Evolutionary conservation across 1,140 invertebrate genomes (phyloP), one percentile per base, ranked within the genome.

Genomic region (Frieseomelitta varia): DNA sequence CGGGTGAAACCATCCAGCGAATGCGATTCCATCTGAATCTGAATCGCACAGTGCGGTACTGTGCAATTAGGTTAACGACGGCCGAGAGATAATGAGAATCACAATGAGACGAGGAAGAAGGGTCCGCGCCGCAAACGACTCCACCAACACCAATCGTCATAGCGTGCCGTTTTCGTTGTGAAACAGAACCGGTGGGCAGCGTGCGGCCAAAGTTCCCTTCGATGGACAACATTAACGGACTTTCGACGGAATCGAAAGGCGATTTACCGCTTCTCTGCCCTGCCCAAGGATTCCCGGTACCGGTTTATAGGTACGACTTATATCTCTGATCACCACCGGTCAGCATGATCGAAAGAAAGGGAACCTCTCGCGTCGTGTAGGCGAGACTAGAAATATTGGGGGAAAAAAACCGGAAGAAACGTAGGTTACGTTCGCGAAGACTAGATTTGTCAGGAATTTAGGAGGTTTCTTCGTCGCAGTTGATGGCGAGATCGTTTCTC

Each of bases 191-290:
- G 39, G 95, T 96, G 91, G 96, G 96, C 87, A 96, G 96, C 91
- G 95, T 96, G 85, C 95, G 95, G 88, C 96, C 96, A 86, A 96
- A 96, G 93, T 97, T 97, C 93, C 95, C 96, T 90, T 96, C 95
- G 86, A 94, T 96, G 92, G 94, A 95, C 94, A 97, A 96, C 87
- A 95, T 96, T 92, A 96, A 96, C 91, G 96, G 96, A 91, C 96
- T 97, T 91, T 95, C 95, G 89, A 95, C 95, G 89, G 92, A 89
- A 90, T 94, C 95, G 88, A 93, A 94, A 93, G 92, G 95, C 91
- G 95, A 93, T 93, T 93, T 96, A 79, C 96, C 97, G 85, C 94
- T 98, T 77, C 94, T 95, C 55, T 97, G 96, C 93, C 96, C 95
- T 78, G 96, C 95, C 77, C 95, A 96, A 93, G 95, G 95, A 83